Base-by-base conservation (phyloP, 2,113 vertebrate species). In the Calyptommatus sinebrachiatus region DNA sequence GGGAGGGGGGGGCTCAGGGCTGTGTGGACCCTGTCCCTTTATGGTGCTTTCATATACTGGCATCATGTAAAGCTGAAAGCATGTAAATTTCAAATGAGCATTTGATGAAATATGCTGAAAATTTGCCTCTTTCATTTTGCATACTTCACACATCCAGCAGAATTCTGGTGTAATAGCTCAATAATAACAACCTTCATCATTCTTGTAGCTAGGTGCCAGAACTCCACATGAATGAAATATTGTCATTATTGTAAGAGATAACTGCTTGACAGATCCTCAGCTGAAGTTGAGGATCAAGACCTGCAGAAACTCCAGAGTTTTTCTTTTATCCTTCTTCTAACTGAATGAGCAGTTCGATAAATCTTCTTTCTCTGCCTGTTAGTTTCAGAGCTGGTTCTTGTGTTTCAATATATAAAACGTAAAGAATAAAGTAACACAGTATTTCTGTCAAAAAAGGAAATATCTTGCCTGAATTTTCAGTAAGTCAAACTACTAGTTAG, bases 151-250 rank as follows among this genome's bases (percentile, higher is more conserved):
- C 2, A 29, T 28, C 46, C 48, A 66, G 53, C 21, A 57, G 26
- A 74, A 74, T 65, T 77, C 73, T 45, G 66, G 76, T 76, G 62
- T 29, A 20, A 71, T 74, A 71, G 26, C 66, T 84, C 63, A 26
- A 1, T 5, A 29, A 1, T 26, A 83, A 61, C 67, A 41, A 76
- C 20, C 29, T 78, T 26, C n/a, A 24, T 68, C 77, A 77, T 76
- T 85, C 21, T 28, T 79, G 22, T 45, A 61, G 31, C 41, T 66
- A 67, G 66, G 63, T 78, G 83, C 81, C 70, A 79, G 57, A 57
- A 41, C 68, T 88, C 78, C 61, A 74, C 74, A 29, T 8, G 35
- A 79, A 75, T 75, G 60, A 67, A 82, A 68, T 68, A 87, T 69
- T 57, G 67, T 67, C 62, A 31, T 77, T 46, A 0, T 0, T 35